These are phyloP conservation scores for Xanthia icteritia DNA, from an alignment of 2,888 invertebrate genomes.

Conservation along the genomic window DNA sequence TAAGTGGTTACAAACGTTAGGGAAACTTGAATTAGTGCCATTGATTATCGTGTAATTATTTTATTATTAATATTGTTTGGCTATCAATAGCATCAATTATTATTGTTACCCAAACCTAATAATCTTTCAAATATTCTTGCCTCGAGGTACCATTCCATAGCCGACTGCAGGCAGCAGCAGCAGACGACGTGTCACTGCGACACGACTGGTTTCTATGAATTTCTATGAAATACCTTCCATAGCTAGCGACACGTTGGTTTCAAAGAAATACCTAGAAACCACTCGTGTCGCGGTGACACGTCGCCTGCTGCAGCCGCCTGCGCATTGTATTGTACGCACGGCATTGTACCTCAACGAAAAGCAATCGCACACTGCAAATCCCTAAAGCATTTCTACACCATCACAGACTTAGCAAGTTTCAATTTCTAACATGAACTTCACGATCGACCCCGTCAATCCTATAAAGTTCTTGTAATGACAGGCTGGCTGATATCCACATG, in stretches of 20 bases:
- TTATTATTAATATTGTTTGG: no score
- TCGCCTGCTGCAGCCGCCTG: no score
- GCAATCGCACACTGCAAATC: not conserved
- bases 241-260: no score
- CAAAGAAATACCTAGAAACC: no score
- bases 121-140: not conserved
- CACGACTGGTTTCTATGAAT: no score
- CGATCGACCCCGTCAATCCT: slow-evolving; percentile 42
- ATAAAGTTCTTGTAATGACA: slow-evolving; percentile 50
- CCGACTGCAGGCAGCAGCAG: no score
- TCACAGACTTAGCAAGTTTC: not conserved
- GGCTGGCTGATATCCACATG: slow-evolving; percentile 36
- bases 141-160: no score
- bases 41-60: not conserved
- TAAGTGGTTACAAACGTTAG: not conserved
- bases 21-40: not conserved
- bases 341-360: not conserved
- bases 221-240: no score
- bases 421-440: slow-evolving; percentile 10
- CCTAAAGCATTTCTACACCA: slow-evolving; percentile 1
- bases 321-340: no score
- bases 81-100: not conserved
- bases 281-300: no score
- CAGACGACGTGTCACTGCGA: no score
- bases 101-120: not conserved